A percentile compares a stretch with the other conserved stretches of the same genome.
phyloP scores from a whole-genome alignment of 1,140 invertebrate genomes.

The Drosophila kepulauana region DNA sequence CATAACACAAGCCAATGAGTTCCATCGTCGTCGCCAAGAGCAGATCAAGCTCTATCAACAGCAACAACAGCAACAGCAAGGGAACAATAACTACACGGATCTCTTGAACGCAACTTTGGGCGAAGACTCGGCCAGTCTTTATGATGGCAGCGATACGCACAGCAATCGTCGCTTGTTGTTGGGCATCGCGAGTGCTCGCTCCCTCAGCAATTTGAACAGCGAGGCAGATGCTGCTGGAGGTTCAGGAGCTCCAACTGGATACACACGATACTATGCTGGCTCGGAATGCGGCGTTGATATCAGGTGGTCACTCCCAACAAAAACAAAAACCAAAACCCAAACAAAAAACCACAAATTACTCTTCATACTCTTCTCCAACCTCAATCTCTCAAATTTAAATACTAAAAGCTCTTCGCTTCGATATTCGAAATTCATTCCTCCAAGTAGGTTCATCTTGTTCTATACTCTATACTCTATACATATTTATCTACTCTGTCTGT shows the following conservation, averaged over 20 bases:
- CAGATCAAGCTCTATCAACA: slow-evolving; percentile 54
- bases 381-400: slow-evolving; percentile 8
- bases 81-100: slow-evolving; percentile 42
- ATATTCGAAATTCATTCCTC: slow-evolving; percentile 13
- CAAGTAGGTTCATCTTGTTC: slow-evolving; percentile 5
- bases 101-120: slow-evolving; percentile 65
- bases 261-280: slow-evolving; percentile 69
- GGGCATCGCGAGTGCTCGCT: slow-evolving; percentile 62
- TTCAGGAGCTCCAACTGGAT: slow-evolving; percentile 35
- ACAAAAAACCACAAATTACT: slow-evolving; percentile 7
- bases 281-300: slow-evolving; percentile 80
- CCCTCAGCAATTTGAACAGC: slow-evolving; percentile 67
- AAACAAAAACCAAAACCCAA: slow-evolving; percentile 23
- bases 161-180: slow-evolving; percentile 34
- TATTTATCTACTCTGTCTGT: not conserved
- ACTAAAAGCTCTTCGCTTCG: slow-evolving; percentile 4
- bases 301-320: slow-evolving; percentile 65
- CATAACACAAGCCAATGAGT: slow-evolving; percentile 84
- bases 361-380: slow-evolving; percentile 6
- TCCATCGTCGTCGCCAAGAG: slow-evolving; percentile 82
- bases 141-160: slow-evolving; percentile 58
- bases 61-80: slow-evolving; percentile 63
- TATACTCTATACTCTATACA: not conserved
- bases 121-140: slow-evolving; percentile 65
- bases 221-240: slow-evolving; percentile 44